These are phyloP conservation scores for Zootermopsis nevadensis DNA, from an alignment of 2,888 invertebrate genomes.

Conservation along the genomic window DNA sequence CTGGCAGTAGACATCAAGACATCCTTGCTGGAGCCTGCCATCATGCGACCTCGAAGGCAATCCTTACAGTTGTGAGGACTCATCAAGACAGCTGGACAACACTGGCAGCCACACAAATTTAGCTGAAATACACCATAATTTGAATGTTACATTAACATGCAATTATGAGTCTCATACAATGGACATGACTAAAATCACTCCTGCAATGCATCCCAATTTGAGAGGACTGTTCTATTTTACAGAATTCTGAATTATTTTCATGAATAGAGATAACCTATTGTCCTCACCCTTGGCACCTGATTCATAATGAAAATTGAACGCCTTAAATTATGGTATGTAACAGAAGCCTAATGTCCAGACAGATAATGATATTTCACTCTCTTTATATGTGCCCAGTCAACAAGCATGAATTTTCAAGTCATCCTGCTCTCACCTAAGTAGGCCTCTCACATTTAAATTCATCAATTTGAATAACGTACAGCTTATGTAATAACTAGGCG, in stretches of 20 bases:
- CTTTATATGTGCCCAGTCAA: background rate
- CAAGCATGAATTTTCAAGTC: background rate
- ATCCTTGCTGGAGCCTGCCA: constrained; percentile 57
- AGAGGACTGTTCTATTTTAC: no score
- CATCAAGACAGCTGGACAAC: constrained; percentile 59
- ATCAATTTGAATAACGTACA: background rate
- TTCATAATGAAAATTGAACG: no score
- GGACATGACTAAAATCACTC: background rate
- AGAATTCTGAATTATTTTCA: no score
- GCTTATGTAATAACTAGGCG: background rate
- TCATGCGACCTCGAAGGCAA: constrained; percentile 60
- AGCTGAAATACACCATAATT: constrained; percentile 18
- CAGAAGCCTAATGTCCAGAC: no score
- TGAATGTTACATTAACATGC: no score
- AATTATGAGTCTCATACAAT: no score
- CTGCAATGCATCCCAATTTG: no score
- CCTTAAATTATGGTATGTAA: no score
- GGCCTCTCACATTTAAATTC: background rate
- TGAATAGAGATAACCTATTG: no score
- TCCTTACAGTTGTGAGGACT: constrained; percentile 68
- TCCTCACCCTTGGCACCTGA: no score
- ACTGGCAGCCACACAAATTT: constrained; percentile 7
- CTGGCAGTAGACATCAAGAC: constrained; percentile 15
- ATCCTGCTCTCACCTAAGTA: background rate
- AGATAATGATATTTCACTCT: no score